Conservation (phyloP, 2,797 vertebrate species). For the Crypturellus tataupa region DNA sequence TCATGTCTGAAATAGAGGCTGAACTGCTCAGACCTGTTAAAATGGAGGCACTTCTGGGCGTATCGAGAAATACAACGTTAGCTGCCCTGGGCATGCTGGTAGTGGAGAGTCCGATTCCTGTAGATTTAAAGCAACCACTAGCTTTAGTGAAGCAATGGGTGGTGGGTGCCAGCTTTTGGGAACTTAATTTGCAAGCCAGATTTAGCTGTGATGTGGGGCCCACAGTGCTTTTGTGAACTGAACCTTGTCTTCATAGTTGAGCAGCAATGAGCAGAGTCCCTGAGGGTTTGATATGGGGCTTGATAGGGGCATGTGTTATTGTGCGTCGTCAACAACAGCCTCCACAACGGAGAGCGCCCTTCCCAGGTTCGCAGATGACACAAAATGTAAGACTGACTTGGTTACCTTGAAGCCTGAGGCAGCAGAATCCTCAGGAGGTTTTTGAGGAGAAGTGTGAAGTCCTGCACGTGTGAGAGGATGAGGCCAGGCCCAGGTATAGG, state of each 20-base stretch:
- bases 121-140: not conserved
- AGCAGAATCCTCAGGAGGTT: not conserved
- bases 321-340: not conserved
- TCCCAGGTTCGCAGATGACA: not conserved
- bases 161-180: not conserved
- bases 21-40: slow-evolving; percentile 14
- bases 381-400: not conserved
- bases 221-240: not conserved
- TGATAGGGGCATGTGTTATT: not conserved
- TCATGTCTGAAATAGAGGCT: slow-evolving; percentile 9
- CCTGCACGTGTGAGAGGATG: not conserved
- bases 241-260: not conserved
- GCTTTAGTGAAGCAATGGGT: not conserved
- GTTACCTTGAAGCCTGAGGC: not conserved
- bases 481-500: not conserved
- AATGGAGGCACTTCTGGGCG: slow-evolving; percentile 1
- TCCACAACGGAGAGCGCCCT: not conserved
- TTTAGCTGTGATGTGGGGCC: not conserved
- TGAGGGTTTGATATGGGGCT: not conserved
- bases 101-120: fast-evolving
- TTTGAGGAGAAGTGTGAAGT: not conserved
- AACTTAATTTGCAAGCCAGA: not conserved
- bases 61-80: not conserved
- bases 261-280: not conserved
- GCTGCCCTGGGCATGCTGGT: not conserved